Conservation (phyloP, 2,888 invertebrate species). For the Apocheima hispidaria region DNA sequence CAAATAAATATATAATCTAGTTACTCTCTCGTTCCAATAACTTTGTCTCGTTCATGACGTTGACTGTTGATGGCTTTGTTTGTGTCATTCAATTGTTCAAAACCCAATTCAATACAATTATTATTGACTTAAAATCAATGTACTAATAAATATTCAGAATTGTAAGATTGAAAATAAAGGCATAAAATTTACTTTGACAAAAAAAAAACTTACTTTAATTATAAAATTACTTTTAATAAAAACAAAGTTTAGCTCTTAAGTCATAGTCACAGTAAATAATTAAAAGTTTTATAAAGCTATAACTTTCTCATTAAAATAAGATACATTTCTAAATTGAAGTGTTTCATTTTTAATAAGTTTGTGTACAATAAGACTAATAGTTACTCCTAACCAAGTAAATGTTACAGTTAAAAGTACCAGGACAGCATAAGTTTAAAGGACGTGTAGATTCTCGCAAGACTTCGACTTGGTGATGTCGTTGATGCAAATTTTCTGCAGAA, state of each 20-base stretch:
- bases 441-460: conserved; percentile 95
- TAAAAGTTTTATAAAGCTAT: no score
- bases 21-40: conserved; percentile 28
- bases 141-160: no score
- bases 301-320: no score
- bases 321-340: no score
- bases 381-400: not conserved
- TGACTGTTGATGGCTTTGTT: conserved; percentile 12
- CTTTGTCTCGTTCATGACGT: conserved; percentile 15
- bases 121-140: no score
- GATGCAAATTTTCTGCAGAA: conserved; percentile 94
- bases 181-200: no score
- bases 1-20: conserved; percentile 47
- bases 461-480: conserved; percentile 94
- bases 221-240: no score
- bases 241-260: no score
- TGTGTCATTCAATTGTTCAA: not conserved
- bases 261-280: no score
- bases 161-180: no score
- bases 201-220: no score
- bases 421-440: conserved; percentile 83
- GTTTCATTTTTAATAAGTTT: not conserved
- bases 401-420: conserved; percentile 47
- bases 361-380: not conserved
- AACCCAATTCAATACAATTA: not conserved